A percentile compares a stretch with the other conserved stretches of the same genome.
phyloP scores from a whole-genome alignment of 2,113 vertebrate genomes.

The Hemibagrus wyckioides region DNA sequence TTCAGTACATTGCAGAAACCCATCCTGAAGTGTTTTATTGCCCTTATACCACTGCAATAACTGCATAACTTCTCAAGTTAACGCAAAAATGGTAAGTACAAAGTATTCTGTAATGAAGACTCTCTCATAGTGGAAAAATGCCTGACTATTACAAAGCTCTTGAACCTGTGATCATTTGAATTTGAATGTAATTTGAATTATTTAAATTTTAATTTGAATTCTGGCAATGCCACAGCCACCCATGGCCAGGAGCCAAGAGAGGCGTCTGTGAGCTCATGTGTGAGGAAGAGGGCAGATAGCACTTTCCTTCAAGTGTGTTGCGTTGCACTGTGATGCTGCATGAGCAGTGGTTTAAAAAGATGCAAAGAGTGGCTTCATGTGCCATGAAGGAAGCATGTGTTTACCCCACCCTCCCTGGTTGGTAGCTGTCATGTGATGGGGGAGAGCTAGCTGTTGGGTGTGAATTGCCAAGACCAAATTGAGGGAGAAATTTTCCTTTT shows the following conservation, averaged over 20 bases:
- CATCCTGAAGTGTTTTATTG: not conserved
- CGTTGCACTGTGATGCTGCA: not conserved
- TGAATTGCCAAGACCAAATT: not conserved
- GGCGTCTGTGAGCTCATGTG: not conserved
- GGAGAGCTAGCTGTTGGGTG: not conserved
- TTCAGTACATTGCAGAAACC: not conserved
- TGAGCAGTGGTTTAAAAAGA: not conserved
- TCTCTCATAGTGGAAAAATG: not conserved
- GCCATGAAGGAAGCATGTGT: not conserved
- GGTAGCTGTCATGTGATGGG: not conserved
- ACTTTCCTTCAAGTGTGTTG: not conserved
- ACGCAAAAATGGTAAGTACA: not conserved
- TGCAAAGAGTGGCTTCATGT: not conserved
- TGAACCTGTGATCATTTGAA: not conserved
- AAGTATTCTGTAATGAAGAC: not conserved
- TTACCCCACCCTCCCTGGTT: not conserved
- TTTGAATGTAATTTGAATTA: not conserved
- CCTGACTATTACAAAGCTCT: not conserved
- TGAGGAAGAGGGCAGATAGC: not conserved
- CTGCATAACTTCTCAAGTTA: not conserved
- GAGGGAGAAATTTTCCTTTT: not conserved
- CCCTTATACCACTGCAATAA: not conserved
- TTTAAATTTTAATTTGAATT: not conserved
- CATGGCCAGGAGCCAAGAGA: too few species aligned
- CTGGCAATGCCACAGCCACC: too few species aligned